These are phyloP conservation scores for Bolinopsis microptera DNA, from an alignment of 37 sponge, comb jelly and placozoan species.

Conservation along the genomic window DNA sequence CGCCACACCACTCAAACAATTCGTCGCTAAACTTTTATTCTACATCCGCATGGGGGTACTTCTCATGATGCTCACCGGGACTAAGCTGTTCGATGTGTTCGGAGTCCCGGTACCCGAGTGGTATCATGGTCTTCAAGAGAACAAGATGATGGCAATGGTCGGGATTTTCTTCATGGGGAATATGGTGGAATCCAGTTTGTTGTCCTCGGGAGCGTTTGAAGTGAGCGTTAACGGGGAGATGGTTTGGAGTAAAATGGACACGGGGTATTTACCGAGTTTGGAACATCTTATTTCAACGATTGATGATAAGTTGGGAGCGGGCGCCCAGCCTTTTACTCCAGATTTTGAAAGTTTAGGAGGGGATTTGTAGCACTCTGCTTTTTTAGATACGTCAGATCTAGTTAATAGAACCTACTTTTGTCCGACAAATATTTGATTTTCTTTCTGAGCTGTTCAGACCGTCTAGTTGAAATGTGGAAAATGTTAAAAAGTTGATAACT, in stretches of 20 bases:
- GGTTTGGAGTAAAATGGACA: constrained; percentile 82
- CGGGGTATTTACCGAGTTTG: constrained; percentile 79
- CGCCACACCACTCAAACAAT: constrained; percentile 69
- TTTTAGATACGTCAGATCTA: constrained; percentile 6
- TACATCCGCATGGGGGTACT: constrained; percentile 68
- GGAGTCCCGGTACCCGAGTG: constrained; percentile 46
- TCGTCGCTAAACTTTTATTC: constrained; percentile 70
- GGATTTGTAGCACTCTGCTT: neutral
- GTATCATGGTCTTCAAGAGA: constrained; percentile 40
- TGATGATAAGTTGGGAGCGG: constrained; percentile 54
- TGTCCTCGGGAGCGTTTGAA: constrained; percentile 92
- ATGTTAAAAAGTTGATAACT: too few relatives aligned
- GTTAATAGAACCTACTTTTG: too few relatives aligned
- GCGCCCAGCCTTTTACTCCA: neutral
- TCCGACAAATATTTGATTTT: too few relatives aligned
- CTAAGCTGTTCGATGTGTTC: constrained; percentile 66
- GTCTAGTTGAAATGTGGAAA: too few relatives aligned
- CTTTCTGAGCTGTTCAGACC: too few relatives aligned
- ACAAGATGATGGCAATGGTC: constrained; percentile 76
- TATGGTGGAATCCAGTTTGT: constrained; percentile 78
- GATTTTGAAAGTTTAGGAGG: constrained; percentile 57
- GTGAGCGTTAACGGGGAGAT: constrained; percentile 78
- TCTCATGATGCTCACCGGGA: constrained; percentile 67
- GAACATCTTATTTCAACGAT: constrained; percentile 70
- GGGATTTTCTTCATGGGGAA: constrained; percentile 74